Percentiles rank a stretch among this genome's conserved stretches.
These are phyloP conservation scores for Hylia prasina DNA, from an alignment of 2,113 vertebrate genomes.

Conservation along the genomic window DNA sequence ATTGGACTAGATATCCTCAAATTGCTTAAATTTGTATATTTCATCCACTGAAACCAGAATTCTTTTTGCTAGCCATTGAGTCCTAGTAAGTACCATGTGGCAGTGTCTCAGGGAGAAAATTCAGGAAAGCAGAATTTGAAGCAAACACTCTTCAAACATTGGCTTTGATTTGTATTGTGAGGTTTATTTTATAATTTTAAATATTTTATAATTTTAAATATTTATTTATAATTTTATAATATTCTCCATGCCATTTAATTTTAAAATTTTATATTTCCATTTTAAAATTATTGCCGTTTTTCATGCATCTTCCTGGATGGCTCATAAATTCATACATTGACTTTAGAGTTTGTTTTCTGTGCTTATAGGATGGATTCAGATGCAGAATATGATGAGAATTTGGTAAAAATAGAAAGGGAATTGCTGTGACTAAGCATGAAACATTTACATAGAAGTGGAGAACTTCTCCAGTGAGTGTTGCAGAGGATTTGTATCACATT, in stretches of 20 bases:
- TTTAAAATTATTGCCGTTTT: conserved; percentile 18
- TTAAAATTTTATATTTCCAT: conserved; percentile 34
- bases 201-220: not conserved
- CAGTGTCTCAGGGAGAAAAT: not conserved
- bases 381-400: conserved; percentile 69
- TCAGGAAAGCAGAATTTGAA: not conserved
- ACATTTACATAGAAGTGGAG: conserved; percentile 70
- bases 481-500: conserved; percentile 68
- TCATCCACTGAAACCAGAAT: not conserved
- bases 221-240: not conserved
- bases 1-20: not conserved
- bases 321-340: conserved; percentile 2
- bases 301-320: conserved; percentile 4
- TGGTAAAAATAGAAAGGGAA: conserved; percentile 82
- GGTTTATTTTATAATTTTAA: not conserved
- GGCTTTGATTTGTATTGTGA: not conserved
- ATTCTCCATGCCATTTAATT: not conserved
- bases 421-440: conserved; percentile 77
- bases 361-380: conserved; percentile 79
- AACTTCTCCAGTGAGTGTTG: conserved; percentile 33
- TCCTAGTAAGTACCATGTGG: not conserved
- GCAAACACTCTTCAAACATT: not conserved
- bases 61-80: not conserved
- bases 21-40: not conserved
- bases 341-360: conserved; percentile 35